Base-by-base conservation (phyloP, 2,888 invertebrate genomes). In the Lingula anatina region DNA sequence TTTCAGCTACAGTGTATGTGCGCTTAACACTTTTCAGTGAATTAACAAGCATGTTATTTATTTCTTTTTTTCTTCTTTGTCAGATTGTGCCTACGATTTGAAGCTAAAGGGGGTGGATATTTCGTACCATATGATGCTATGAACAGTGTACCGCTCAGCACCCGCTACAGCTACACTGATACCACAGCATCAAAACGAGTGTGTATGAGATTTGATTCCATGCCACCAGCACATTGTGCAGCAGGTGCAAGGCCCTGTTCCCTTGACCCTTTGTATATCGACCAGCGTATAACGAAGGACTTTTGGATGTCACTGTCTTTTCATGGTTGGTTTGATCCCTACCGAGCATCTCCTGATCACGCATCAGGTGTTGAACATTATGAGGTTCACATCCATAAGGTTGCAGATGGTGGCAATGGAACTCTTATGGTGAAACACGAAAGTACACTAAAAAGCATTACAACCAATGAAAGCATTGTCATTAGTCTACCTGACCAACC, bases 271-370 rank as follows among this genome's bases (percentile, higher is more conserved):
- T 18, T 7, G 15, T 9, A n/a, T 3, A 25, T 35, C 36, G 20
- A 24, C 12, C 2, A 24, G 5, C 18, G 23, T 12, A 25, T 27
- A 24, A 47, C 54, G n/a, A n/a, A n/a, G n/a, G n/a, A n/a, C n/a
- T n/a, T n/a, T n/a, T n/a, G n/a, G n/a, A n/a, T n/a, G n/a, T n/a
- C n/a, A n/a, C n/a, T n/a, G n/a, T n/a, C n/a, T n/a, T 49, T 58
- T 15, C n/a, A 31, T 3, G 58, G 56, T 3, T 61, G 59, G 57
- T 15, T 21, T 2, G 61, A 61, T 38, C 57, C 57, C 2, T 52
- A 51, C 24, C 61, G 56, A 15, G 3, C 23, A 1, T 38, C 42
- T 5, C 54, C 54, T 20, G 44, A 43, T 7, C 55, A 54, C 24
- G 56, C 61, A 5, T 61, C 61, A 15, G 49, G 46, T 1, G 52